Evolutionary conservation across 2,797 vertebrate genomes (phyloP), one percentile per base, ranked within the genome.

Genomic region (Tinamus major): DNA sequence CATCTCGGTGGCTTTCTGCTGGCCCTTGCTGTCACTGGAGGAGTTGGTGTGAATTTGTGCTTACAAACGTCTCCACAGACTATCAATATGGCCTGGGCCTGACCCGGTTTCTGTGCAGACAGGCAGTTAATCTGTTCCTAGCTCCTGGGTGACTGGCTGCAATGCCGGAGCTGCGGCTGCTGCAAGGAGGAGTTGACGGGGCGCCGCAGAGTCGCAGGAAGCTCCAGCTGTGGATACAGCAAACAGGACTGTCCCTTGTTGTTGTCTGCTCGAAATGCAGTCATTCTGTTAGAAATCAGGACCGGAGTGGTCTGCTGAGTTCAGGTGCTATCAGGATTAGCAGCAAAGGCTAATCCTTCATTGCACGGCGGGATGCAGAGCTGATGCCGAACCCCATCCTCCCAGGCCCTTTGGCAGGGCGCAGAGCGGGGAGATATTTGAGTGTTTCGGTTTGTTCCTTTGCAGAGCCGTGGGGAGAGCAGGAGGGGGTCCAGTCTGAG

Each of bases 291-390:
- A 72, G 39, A 71, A 70, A 64, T 81, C 3, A 6, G 84, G 37
- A 27, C 89, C 76, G 48, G 7, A 42, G 41, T 76, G 74, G 42
- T 77, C 59, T 87, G 7, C 80, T 79, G 91, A 78, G 72, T 85
- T 64, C 33, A 80, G 65, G 65, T 67, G 13, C 87, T 82, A 42
- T 58, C 58, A 39, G 78, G 89, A 85, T 96, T 96, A 94, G 63
- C 53, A 94, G 76, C 80, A 58, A 78, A 79, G 63, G 67, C 91
- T 95, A 95, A 96, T 96, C 65, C 78, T 85, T 87, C 64, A 13
- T 51, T 53, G 82, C 83, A 48, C 75, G 69, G 49, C 74, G 62
- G 87, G 59, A 92, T 87, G 86, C 95, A 89, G 92, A 88, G 70
- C 92, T 19, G 67, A 85, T 88, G 71, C 74, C 75, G 84, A 16